Evolutionary conservation across 2,888 invertebrate species (phyloP), one percentile per base, ranked within the genome.

Genomic region (Diaprepes abbreviatus): DNA sequence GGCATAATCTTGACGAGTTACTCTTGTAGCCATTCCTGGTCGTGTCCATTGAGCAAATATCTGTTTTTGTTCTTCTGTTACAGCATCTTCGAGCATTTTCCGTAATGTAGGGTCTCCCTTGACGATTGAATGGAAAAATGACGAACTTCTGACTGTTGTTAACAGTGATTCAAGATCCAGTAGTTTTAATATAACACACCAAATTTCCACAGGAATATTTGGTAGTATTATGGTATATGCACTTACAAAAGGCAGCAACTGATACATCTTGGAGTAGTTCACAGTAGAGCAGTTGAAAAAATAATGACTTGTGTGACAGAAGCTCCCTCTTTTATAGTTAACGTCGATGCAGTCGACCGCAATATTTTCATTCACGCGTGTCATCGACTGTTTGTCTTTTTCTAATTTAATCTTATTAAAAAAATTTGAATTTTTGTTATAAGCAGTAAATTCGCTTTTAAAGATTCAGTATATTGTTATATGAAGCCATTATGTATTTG

Each of bases 321-420:
- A 38, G 16, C 3, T 12, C 12, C 36, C 3, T 16, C 3, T 38
- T 38, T 38, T 38, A 16, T 38, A 16, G 14, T 6, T 5, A 16
- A n/a, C 1, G 5, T 5, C 1, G 38, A 16, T 38, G 38, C 93
- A 7, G 97, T 97, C 0, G 98, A 98, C 16, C 52, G 0, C 96
- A 21, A 57, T 4, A 24, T 4, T 4, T 5, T 24, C 24, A 24
- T 24, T 24, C 24, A 24, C 5, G 43, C 14, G 9, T n/a, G n/a
- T n/a, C n/a, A n/a, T n/a, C n/a, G n/a, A n/a, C n/a, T n/a, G n/a
- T n/a, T n/a, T n/a, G n/a, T n/a, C n/a, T n/a, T n/a, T n/a, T n/a
- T n/a, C n/a, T n/a, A n/a, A n/a, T n/a, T n/a, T n/a, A n/a, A n/a
- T n/a, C n/a, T n/a, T n/a, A n/a, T n/a, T n/a, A n/a, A n/a, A n/a